Conservation (phyloP, 2,797 vertebrate genomes). For the Falco berigora region DNA sequence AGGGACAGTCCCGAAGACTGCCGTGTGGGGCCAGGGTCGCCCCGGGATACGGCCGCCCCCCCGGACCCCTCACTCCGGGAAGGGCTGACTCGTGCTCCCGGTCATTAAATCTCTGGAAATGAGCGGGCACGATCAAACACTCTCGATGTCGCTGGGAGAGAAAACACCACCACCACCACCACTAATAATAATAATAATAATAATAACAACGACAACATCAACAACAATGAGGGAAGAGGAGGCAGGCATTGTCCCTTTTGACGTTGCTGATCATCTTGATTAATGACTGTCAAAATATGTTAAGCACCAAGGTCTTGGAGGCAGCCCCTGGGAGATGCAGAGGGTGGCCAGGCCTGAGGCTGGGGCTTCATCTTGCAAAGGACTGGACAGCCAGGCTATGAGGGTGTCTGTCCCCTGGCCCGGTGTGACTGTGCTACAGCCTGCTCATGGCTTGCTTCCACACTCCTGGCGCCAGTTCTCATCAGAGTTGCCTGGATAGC, state of each 20-base stretch:
- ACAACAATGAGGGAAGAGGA: background rate
- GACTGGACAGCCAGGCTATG: background rate
- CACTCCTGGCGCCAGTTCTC: accelerated
- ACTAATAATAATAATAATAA: background rate
- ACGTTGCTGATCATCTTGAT: slow-evolving; percentile 1
- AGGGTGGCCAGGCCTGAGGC: background rate
- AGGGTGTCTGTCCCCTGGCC: background rate
- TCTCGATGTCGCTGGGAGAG: background rate
- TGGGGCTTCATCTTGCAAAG: background rate
- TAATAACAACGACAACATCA: background rate
- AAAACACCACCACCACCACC: too few relatives aligned
- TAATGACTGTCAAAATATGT: background rate
- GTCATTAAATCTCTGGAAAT: slow-evolving; percentile 43
- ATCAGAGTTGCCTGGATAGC: accelerated
- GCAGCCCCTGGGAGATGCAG: background rate
- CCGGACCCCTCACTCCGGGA: background rate
- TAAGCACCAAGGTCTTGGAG: background rate
- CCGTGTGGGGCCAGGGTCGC: background rate
- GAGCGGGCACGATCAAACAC: slow-evolving; percentile 10
- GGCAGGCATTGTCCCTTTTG: background rate
- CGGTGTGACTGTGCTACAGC: background rate
- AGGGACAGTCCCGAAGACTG: background rate
- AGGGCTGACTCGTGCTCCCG: background rate
- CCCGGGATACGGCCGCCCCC: background rate
- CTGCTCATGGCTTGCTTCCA: background rate